Conservation (phyloP, 2,888 invertebrate species). For the Busseola fusca region DNA sequence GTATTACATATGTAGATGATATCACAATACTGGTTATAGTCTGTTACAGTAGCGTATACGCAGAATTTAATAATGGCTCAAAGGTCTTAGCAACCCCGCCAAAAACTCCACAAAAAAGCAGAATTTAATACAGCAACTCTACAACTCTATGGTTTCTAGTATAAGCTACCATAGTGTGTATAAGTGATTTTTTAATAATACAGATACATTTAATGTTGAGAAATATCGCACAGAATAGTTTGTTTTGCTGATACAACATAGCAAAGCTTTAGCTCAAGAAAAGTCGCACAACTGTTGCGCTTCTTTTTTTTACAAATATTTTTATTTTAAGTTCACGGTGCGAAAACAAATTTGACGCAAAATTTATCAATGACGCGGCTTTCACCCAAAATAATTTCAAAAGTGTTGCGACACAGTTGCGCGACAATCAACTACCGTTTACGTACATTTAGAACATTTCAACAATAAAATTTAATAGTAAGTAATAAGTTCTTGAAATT, state of each 20-base stretch:
- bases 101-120: too few relatives aligned
- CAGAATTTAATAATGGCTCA: constrained; percentile 8
- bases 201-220: neutral
- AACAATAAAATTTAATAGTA: neutral
- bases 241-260: neutral
- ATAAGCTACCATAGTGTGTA: constrained; percentile 30
- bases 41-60: constrained; percentile 10
- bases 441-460: constrained; percentile 17
- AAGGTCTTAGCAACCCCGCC: too few relatives aligned
- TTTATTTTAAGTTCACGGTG: too few relatives aligned
- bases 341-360: neutral
- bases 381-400: neutral
- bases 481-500: neutral
- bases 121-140: constrained; percentile 16
- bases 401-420: constrained; percentile 28
- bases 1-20: constrained; percentile 16
- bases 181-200: neutral
- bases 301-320: neutral
- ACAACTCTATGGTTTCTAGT: constrained; percentile 21
- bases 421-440: constrained; percentile 15
- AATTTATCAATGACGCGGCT: neutral
- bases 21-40: constrained; percentile 52
- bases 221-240: neutral
- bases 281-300: constrained; percentile 21
- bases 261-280: neutral